Evolutionary conservation across 2,888 invertebrate species (phyloP).

Genomic region (Macroteleia sp.): DNA sequence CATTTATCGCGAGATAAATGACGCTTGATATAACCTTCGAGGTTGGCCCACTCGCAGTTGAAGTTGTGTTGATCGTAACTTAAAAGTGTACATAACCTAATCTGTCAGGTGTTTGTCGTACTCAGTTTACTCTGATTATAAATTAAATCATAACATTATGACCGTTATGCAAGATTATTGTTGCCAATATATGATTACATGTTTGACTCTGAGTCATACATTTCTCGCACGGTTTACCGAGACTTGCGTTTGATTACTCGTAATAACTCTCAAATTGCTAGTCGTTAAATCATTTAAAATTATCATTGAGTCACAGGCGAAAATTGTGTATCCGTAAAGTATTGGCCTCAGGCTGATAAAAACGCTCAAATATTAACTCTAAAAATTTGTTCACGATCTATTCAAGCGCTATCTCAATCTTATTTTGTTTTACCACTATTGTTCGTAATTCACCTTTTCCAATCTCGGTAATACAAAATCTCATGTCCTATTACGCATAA

Average conservation of each 20-base stretch:
- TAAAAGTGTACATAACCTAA: constrained; percentile 7
- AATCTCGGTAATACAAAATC: not conserved
- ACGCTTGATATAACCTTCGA: constrained; percentile 45
- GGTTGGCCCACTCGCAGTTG: constrained; percentile 32
- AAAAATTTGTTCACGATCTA: not conserved
- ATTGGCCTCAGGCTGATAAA: constrained; percentile 20
- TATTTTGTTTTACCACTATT: constrained; percentile 33
- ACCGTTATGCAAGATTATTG: constrained; percentile 24
- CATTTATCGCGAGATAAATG: constrained; percentile 57
- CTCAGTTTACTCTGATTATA: constrained; percentile 17
- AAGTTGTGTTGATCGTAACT: constrained; percentile 6
- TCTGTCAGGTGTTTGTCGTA: constrained; percentile 51
- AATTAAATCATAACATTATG: constrained; percentile 47
- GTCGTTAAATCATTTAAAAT: constrained; percentile 36
- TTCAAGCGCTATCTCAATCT: constrained; percentile 3
- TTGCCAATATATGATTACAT: constrained; percentile 29
- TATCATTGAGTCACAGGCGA: constrained; percentile 38
- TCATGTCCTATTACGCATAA: constrained; percentile 48
- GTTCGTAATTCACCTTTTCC: constrained; percentile 33
- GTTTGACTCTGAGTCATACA: constrained; percentile 21
- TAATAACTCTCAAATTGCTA: constrained; percentile 32
- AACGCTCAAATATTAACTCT: constrained; percentile 21
- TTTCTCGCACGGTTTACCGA: not conserved
- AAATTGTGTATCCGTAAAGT: constrained; percentile 30
- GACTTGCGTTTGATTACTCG: constrained; percentile 18